These are phyloP conservation scores for Clostera curtula DNA, from an alignment of 2,888 invertebrate genomes.

Conservation along the genomic window DNA sequence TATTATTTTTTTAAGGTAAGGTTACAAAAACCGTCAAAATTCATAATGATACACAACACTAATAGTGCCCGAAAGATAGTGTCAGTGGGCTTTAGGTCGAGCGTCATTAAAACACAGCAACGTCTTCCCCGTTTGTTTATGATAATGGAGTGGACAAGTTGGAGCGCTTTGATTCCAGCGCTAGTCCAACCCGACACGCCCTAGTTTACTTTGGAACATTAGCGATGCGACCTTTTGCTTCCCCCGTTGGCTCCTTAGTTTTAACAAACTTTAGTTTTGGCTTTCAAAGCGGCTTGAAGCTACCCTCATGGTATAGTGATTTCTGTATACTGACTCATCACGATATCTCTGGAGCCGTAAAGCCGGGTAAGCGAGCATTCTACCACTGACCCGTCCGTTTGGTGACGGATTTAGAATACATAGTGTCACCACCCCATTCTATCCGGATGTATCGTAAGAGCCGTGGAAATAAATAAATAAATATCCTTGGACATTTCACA, in stretches of 20 bases:
- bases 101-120: constrained; percentile 61
- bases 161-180: constrained; percentile 59
- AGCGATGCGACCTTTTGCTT: constrained; percentile 48
- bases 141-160: constrained; percentile 68
- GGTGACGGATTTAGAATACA: too few relatives aligned
- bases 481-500: too few relatives aligned
- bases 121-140: constrained; percentile 69
- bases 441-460: too few relatives aligned
- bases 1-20: too few relatives aligned
- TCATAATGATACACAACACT: neutral
- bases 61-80: constrained; percentile 20
- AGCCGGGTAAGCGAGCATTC: too few relatives aligned
- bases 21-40: constrained; percentile 8
- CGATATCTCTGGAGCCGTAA: too few relatives aligned
- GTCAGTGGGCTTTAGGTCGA: constrained; percentile 47
- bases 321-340: too few relatives aligned
- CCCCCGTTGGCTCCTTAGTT: constrained; percentile 47
- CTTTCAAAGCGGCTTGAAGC: constrained; percentile 39
- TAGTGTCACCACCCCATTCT: too few relatives aligned
- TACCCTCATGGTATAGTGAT: too few relatives aligned
- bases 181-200: constrained; percentile 41
- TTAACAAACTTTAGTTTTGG: constrained; percentile 41
- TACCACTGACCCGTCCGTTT: too few relatives aligned
- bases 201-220: constrained; percentile 54
- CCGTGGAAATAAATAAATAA: too few relatives aligned